Conservation (phyloP, 2,797 vertebrate genomes). For the Neomorphus geoffroyi region DNA sequence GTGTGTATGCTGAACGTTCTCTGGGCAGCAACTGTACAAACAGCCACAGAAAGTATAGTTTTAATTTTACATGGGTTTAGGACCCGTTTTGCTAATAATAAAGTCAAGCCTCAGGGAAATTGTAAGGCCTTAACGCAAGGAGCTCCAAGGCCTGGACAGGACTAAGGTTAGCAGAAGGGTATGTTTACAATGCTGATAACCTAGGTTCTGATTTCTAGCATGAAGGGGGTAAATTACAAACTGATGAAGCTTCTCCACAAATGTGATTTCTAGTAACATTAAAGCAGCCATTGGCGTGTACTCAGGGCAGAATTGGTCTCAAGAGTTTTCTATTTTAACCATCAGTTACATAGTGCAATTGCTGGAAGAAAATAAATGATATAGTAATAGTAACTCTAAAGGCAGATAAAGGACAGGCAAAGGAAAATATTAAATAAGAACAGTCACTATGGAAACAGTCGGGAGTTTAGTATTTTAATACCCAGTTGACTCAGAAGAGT, state of each 20-base stretch:
- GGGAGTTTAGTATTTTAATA: conserved; percentile 51
- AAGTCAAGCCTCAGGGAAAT: neutral
- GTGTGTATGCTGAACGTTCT: rapidly evolving
- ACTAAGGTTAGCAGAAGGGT: neutral
- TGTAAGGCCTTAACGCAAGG: neutral
- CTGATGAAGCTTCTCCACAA: conserved; percentile 28
- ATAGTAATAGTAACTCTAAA: conserved; percentile 25
- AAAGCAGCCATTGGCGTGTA: conserved; percentile 1
- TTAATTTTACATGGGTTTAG: neutral
- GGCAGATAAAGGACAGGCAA: conserved; percentile 22
- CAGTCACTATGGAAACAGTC: conserved; percentile 62
- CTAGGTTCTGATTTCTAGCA: neutral
- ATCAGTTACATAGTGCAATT: neutral
- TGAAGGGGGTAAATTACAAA: conserved; percentile 16
- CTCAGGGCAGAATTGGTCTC: neutral
- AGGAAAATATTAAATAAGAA: conserved; percentile 57
- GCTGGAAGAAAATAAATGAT: neutral
- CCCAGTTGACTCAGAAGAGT: conserved; percentile 36
- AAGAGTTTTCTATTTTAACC: conserved; percentile 24
- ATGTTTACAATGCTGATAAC: neutral
- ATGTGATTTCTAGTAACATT: conserved; percentile 32
- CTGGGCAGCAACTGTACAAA: neutral
- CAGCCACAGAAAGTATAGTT: neutral
- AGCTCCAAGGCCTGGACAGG: neutral
- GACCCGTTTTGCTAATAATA: neutral